Evolutionary conservation across 1,140 invertebrate genomes (phyloP), one percentile per base, ranked within the genome.

Genomic region (Globodera ellingtonae): DNA sequence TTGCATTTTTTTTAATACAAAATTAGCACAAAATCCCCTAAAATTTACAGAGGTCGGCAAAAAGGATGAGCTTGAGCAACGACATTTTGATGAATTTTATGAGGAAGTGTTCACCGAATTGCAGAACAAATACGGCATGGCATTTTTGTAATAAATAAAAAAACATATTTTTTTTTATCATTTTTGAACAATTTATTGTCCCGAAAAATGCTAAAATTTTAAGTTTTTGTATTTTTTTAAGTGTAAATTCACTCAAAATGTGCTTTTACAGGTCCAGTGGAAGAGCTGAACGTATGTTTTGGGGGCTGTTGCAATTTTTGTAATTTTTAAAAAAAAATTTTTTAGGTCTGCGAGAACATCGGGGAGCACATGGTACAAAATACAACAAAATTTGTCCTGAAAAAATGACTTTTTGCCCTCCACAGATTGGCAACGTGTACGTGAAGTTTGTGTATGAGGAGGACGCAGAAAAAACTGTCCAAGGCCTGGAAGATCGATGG

Each of bases 41-140:
- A 66, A 21, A 21, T 48, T 52, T 74, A 13, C 67, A 86, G 81
- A 82, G 21, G 87, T 87, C 18, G 86, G 86, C 15, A 81, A 84
- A 73, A 95, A 94, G 65, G 96, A 99, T 90, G 95, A 97, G 90
- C 95, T 98, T 90, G 96, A 97, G 93, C 97, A 98, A 89, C 94
- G 98, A 90, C 95, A 98, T 91, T 99, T 98, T 91, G 97, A 99
- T 90, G 97, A 98, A 88, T 98, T 98, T 90, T 99, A 98, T 91
- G 97, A 98, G 91, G 97, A 99, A 92, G 95, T 98, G 46, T 81
- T 81, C 70, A 80, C 78, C 9, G 80, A 81, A 80, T 21, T 81
- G 18, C 73, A 81, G 46, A 15, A 44, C 48, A 56, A 47, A 9
- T 81, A 81, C 47, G 80, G 80, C 18, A 13, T 3, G 56, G 0